Conservation (phyloP, 2,113 vertebrate species). For the Pelusios castaneus region DNA sequence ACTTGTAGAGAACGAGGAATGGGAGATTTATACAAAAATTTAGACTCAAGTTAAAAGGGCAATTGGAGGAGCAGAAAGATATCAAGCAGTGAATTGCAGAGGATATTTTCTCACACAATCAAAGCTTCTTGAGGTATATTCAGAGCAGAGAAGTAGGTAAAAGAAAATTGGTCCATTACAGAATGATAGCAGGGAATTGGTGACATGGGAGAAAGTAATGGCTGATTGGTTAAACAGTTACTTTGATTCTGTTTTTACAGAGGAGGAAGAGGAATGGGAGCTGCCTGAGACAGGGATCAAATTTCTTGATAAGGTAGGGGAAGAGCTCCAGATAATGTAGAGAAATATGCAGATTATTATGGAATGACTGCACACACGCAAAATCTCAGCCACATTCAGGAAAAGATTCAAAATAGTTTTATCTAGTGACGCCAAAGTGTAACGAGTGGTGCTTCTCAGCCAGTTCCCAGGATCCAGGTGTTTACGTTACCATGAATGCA, state of each 20-base stretch:
- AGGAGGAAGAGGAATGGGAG: conserved; percentile 69
- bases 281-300: conserved; percentile 5
- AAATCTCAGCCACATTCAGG: background rate
- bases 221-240: conserved; percentile 66
- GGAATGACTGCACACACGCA: background rate
- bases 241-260: conserved; percentile 70
- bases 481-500: background rate
- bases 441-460: fast-evolving
- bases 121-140: conserved; percentile 74
- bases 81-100: conserved; percentile 69
- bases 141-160: conserved; percentile 76
- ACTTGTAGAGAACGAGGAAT: conserved; percentile 64
- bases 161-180: conserved; percentile 78
- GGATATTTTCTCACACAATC: conserved; percentile 78
- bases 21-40: conserved; percentile 69
- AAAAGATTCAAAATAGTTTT: background rate
- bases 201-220: conserved; percentile 69
- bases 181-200: conserved; percentile 69
- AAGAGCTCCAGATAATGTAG: background rate
- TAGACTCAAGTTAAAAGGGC: conserved; percentile 77
- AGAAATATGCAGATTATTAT: background rate
- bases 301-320: background rate
- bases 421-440: background rate
- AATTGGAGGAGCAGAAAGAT: conserved; percentile 78
- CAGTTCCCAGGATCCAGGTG: fast-evolving